A percentile compares a stretch with the other conserved stretches of the same genome.
phyloP scores from a whole-genome alignment of 2,888 invertebrate genomes.

The Epirrhoe tristata region DNA sequence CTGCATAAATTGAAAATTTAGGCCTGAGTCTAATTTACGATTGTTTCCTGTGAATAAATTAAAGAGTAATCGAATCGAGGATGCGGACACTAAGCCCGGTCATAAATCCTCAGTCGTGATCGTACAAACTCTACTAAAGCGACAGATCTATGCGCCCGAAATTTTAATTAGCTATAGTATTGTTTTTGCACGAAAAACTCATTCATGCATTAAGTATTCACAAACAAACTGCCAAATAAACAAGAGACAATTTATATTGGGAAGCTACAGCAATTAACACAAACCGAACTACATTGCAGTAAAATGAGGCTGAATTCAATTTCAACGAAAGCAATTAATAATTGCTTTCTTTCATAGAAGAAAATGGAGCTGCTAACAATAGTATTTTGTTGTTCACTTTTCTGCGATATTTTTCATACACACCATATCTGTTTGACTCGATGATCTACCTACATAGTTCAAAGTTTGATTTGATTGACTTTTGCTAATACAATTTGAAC shows the following conservation, averaged over 20 bases:
- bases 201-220: slow-evolving; percentile 23
- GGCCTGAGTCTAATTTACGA: slow-evolving; percentile 28
- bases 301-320: slow-evolving; percentile 17
- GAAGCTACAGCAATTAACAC: slow-evolving; percentile 20
- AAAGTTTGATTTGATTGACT: not conserved
- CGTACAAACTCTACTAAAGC: slow-evolving; percentile 35
- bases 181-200: slow-evolving; percentile 29
- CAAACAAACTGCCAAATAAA: slow-evolving; percentile 25
- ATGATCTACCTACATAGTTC: not conserved
- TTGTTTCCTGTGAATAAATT: slow-evolving; percentile 42
- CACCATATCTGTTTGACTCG: not conserved
- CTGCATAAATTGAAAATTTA: slow-evolving; percentile 28
- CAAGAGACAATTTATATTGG: slow-evolving; percentile 24
- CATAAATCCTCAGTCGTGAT: slow-evolving; percentile 45
- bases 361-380: not conserved
- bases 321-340: not conserved
- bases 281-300: slow-evolving; percentile 15
- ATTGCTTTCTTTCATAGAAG: not conserved
- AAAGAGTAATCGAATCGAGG: slow-evolving; percentile 41
- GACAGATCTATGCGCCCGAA: slow-evolving; percentile 40
- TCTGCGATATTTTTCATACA: not conserved
- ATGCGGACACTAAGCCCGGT: slow-evolving; percentile 39
- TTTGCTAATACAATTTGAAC: not conserved
- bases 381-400: not conserved
- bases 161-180: slow-evolving; percentile 41